Evolutionary conservation across 2,888 invertebrate genomes (phyloP), one percentile per base, ranked within the genome.

Genomic region (Tethea ocularis): DNA sequence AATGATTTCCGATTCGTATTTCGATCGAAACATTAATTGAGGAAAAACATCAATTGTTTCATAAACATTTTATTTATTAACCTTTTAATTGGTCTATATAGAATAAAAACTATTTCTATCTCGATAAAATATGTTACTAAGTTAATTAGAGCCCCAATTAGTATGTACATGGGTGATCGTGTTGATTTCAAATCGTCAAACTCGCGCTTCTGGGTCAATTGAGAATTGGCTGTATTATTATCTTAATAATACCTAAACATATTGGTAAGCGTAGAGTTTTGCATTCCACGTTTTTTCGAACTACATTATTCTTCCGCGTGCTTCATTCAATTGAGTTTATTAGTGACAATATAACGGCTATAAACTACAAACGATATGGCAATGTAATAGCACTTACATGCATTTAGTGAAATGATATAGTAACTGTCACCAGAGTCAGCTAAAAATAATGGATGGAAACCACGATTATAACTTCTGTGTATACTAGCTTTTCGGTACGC

Each of bases 391-490:
- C 46, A 46, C 10, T 46, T 8, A 46, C 46, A 46, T 46, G 46
- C 46, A 46, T 46, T 46, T 46, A 46, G 46, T 46, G 46, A 46
- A 46, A 46, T 46, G 17, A 46, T 46, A 20, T 46, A 46, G 7
- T 20, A 20, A 46, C 46, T 46, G 46, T 46, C 46, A 20, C 46
- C 46, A 46, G 46, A 17, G 46, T 17, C 20, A 2, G 10, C 46
- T 10, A 2, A 1, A 46, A 20, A 46, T 46, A 20, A 0, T n/a
- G 20, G 20, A 20, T 46, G 46, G 46, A 20, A 20, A 20, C 7
- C 0, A 10, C 46, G 46, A 7, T 46, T 0, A 46, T 7, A 17
- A 46, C n/a, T 1, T 2, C 7, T n/a, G n/a, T n/a, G 15, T 15
- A 15, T 36, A 36, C 36, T 36, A 36, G 4, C n/a, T n/a, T n/a